These are phyloP conservation scores for Chaetops frenatus DNA, from an alignment of 2,113 vertebrate genomes.

Conservation along the genomic window DNA sequence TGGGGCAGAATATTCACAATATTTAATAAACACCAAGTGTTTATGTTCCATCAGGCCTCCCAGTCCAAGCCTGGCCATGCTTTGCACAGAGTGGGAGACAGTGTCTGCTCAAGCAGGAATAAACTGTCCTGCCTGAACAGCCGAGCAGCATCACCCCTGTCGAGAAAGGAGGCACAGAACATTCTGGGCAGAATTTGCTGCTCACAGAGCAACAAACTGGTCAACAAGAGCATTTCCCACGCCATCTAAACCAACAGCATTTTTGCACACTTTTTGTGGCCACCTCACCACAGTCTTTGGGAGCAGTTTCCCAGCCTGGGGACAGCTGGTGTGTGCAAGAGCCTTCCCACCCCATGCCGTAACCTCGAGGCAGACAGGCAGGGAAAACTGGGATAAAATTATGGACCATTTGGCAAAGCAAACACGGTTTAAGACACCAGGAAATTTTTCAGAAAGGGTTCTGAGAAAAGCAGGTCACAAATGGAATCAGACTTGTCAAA, in stretches of 20 bases:
- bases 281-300: background rate
- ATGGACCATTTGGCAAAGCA: background rate
- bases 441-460: background rate
- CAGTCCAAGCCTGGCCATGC: background rate
- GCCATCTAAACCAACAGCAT: background rate
- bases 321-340: background rate
- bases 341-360: background rate
- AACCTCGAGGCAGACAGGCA: background rate
- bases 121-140: background rate
- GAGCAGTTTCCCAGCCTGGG: background rate
- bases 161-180: background rate
- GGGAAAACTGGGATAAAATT: background rate
- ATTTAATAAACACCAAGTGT: slow-evolving; percentile 21
- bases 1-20: background rate
- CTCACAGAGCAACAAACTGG: background rate
- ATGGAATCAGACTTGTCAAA: background rate
- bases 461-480: background rate
- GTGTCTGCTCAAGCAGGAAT: background rate
- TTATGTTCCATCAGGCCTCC: background rate
- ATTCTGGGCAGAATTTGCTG: background rate
- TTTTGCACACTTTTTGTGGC: background rate
- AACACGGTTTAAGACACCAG: background rate
- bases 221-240: background rate
- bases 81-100: background rate
- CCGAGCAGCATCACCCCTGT: background rate